These are phyloP conservation scores for Ceyx erithaca DNA, from an alignment of 2,797 vertebrate species.

Conservation along the genomic window DNA sequence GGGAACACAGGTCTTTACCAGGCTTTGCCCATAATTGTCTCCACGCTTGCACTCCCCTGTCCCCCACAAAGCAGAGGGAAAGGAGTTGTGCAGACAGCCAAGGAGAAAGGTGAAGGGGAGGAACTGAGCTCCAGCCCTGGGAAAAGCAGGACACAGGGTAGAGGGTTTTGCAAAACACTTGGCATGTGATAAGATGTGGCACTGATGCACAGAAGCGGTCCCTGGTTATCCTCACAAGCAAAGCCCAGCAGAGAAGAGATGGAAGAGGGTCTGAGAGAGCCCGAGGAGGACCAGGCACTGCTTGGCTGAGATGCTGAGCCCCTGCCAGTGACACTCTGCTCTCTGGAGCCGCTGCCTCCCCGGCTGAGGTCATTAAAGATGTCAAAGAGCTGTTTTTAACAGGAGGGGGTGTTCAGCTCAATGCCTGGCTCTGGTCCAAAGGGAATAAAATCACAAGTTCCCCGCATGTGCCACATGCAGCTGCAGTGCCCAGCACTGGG, in stretches of 20 bases:
- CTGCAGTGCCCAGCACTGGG: neutral
- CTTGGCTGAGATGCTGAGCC: neutral
- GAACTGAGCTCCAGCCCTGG: neutral
- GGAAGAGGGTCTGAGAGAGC: neutral
- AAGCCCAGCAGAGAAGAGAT: neutral
- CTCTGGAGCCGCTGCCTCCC: neutral
- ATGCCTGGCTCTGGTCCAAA: neutral
- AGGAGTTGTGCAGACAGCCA: neutral
- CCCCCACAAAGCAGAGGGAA: neutral
- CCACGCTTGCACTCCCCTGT: neutral
- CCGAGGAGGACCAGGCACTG: rapidly evolving
- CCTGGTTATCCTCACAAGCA: constrained; percentile 2
- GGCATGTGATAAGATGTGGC: neutral
- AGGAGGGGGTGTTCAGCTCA: neutral
- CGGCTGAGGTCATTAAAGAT: neutral
- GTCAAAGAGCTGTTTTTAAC: constrained; percentile 24
- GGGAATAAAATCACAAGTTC: neutral
- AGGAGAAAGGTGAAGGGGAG: constrained; percentile 23
- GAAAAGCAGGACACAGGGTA: neutral
- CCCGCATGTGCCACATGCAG: neutral
- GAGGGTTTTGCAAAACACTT: constrained; percentile 22
- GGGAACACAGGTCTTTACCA: constrained; percentile 25
- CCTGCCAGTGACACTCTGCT: rapidly evolving
- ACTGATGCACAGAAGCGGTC: rapidly evolving
- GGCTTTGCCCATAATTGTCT: neutral